Base-by-base conservation (phyloP, 1,140 invertebrate genomes). In the Frieseomelitta varia region DNA sequence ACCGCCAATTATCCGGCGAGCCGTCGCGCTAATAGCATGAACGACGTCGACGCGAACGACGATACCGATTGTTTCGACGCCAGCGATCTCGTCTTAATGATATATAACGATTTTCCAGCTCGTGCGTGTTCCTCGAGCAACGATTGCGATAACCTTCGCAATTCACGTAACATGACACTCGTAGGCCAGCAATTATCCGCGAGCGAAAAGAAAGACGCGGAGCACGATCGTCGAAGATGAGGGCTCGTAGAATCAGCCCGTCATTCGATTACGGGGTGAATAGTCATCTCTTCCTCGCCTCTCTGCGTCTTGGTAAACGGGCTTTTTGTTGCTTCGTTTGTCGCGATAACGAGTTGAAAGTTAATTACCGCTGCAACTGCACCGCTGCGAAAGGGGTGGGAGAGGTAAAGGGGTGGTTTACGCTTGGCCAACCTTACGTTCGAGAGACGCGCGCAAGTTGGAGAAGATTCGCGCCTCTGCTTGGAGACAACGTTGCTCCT, bases 311-410 rank as follows among this genome's bases (percentile, higher is more conserved):
- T 4, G 30, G 8, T 8, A 1, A 72, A 39, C 14, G 24, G 19
- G 6, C 47, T 75, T 81, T 67, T 81, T 53, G 71, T 55, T 56
- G 79, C 79, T 55, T 65, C 71, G 63, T 56, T 77, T 82, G 73
- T 77, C 61, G 53, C 55, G 81, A 78, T 69, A 83, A 83, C 74
- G 73, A 83, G 81, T 51, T 30, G 80, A 77, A 77, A 83, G 73
- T 83, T 83, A 83, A 83, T 83, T 82, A 76, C n/a, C 63, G 34
- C 19, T 47, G 65, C 73, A 56, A 82, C 53, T 56, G 61, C 39
- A 39, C 30, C 17, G 11, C n/a, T 30, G 21, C 12, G 58, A 10
- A 30, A 72, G 15, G 69, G n/a, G 68, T 15, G 12, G 34, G n/a
- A n/a, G n/a, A n/a, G n/a, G n/a, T n/a, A 10, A 30, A 72, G 15